These are phyloP conservation scores for Choreutis nemorana DNA, from an alignment of 2,888 invertebrate genomes.

Conservation along the genomic window DNA sequence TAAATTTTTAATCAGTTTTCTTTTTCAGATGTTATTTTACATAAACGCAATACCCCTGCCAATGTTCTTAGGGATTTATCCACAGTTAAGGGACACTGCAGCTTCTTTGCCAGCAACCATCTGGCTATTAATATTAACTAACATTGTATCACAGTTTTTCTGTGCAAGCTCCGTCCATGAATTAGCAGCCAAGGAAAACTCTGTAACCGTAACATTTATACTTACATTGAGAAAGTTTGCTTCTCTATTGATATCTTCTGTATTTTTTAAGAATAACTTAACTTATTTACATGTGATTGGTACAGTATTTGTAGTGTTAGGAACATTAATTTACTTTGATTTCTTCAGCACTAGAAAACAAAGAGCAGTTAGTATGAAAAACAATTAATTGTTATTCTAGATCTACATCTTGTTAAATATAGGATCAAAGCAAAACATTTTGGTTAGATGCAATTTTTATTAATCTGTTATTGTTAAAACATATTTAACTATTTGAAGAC, in stretches of 20 bases:
- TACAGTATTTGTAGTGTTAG: conserved; percentile 35
- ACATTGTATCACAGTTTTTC: conserved; percentile 40
- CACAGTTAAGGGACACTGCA: conserved; percentile 27
- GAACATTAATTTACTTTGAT: conserved; percentile 52
- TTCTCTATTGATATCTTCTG: conserved; percentile 40
- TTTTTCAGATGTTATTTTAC: conserved; percentile 55
- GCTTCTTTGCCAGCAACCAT: conserved; percentile 20
- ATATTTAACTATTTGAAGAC: no score
- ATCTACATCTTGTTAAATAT: no score
- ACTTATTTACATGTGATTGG: conserved; percentile 41
- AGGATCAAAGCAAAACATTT: no score
- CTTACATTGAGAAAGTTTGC: conserved; percentile 48
- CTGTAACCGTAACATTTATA: conserved; percentile 50
- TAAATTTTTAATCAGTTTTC: no score
- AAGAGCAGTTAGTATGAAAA: conserved; percentile 32
- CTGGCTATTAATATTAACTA: conserved; percentile 34
- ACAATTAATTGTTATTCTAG: no score
- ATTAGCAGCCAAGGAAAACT: conserved; percentile 42
- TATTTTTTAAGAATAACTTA: conserved; percentile 52
- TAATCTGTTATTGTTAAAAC: no score
- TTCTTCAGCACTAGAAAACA: conserved; percentile 34
- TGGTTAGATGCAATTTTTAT: no score
- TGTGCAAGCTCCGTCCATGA: conserved; percentile 48
- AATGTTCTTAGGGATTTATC: conserved; percentile 33
- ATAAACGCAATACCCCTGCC: conserved; percentile 45